Evolutionary conservation across 2,113 vertebrate species (phyloP), one percentile per base, ranked within the genome.

Genomic region (Caranx melampygus): DNA sequence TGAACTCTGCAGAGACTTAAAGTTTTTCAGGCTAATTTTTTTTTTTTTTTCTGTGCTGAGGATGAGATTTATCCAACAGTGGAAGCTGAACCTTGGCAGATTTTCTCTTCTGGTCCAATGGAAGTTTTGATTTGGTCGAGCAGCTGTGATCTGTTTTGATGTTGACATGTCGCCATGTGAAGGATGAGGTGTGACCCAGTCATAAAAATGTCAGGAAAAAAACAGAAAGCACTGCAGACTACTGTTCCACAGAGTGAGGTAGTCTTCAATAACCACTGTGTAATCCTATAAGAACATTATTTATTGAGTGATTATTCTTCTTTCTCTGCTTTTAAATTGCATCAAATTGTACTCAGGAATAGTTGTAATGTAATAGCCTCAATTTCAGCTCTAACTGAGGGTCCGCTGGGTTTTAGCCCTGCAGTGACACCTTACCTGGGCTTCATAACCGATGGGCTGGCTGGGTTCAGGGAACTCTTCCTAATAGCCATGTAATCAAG

Each of bases 401-500:
- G 70, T 37, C 83, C 65, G 4, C 31, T 73, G 82, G 78, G 79
- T 59, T 82, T 82, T 81, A 75, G 52, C 90, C 90, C 82, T 49
- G 35, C 66, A 2, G 54, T 88, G 84, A 92, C 91, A 88, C 86
- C 87, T 92, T 87, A 89, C 88, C 90, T 89, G 79, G 86, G 59
- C 83, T 91, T 81, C 70, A 83, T 82, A 84, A 88, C 51, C 34
- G 61, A 79, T 6, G 57, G 64, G 35, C 58, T 57, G 75, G 70
- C 75, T 45, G 47, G 64, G 62, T 79, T 64, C 14, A 16, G 21
- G 72, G 70, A 87, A 61, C 79, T 88, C 71, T 33, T 72, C 49
- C 37, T 90, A 92, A 94, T 88, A 74, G 78, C 74, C n/a, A 14
- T 90, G 85, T 89, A 94, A 94, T 95, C 81, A 92, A 83, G 62